phyloP scores from a whole-genome alignment of 2,888 invertebrate genomes.

The Pecten maximus region DNA sequence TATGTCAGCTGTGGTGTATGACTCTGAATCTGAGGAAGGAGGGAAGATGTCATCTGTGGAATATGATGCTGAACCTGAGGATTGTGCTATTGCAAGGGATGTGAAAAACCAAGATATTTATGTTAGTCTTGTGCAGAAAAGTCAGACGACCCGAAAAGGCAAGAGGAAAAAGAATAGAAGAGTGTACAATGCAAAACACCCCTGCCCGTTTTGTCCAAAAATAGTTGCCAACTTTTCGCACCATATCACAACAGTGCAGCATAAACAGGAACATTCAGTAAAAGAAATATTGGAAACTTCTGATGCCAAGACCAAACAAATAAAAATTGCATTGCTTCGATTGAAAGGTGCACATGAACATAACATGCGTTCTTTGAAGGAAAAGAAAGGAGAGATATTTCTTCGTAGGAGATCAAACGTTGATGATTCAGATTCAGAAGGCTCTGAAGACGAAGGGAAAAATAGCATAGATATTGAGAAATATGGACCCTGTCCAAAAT shows the following conservation, averaged over 20 bases:
- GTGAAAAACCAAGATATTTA: no score
- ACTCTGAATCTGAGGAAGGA: no score
- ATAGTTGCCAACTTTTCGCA: neutral
- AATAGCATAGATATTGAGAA: slow-evolving; percentile 39
- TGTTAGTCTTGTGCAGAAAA: no score
- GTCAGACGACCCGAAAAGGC: no score
- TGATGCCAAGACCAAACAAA: no score
- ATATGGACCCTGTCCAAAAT: slow-evolving; percentile 58
- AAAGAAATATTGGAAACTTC: no score
- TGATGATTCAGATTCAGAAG: slow-evolving; percentile 11
- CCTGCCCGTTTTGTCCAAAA: neutral
- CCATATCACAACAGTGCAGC: neutral
- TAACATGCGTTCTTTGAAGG: neutral
- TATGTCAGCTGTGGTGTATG: no score
- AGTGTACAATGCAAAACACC: neutral
- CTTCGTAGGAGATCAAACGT: neutral
- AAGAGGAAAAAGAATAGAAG: neutral
- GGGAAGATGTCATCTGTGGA: no score
- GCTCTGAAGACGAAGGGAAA: neutral
- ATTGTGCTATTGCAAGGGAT: no score
- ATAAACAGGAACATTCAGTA: neutral
- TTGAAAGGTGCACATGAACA: slow-evolving; percentile 10
- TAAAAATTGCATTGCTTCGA: neutral
- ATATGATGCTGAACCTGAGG: no score
- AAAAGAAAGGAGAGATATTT: neutral